Conservation (phyloP, 2,888 invertebrate species). For the Protula sp. region DNA sequence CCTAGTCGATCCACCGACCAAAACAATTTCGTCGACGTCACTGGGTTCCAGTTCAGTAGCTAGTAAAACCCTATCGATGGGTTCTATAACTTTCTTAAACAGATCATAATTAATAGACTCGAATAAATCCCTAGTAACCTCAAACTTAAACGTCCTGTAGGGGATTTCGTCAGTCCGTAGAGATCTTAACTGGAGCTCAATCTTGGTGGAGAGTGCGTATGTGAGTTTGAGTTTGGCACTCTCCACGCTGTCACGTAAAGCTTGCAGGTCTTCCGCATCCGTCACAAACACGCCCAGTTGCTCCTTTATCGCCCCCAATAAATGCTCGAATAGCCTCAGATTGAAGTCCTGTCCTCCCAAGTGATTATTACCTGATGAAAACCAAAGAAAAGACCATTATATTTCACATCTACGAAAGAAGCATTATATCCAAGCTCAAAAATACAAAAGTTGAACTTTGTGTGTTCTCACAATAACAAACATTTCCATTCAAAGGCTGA, state of each 20-base stretch:
- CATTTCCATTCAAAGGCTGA: too few relatives aligned
- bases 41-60: slow-evolving; percentile 41
- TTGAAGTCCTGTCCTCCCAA: slow-evolving; percentile 59
- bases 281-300: slow-evolving; percentile 35
- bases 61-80: slow-evolving; percentile 53
- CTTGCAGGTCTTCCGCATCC: slow-evolving; percentile 54
- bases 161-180: slow-evolving; percentile 25
- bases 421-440: too few relatives aligned
- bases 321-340: slow-evolving; percentile 49
- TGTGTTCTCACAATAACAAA: too few relatives aligned
- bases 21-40: slow-evolving; percentile 56
- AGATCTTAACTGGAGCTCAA: slow-evolving; percentile 44
- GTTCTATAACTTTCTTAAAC: slow-evolving; percentile 53
- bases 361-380: slow-evolving; percentile 56
- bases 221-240: slow-evolving; percentile 53
- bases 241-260: slow-evolving; percentile 53
- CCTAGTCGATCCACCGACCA: slow-evolving; percentile 58
- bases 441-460: too few relatives aligned
- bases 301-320: slow-evolving; percentile 39
- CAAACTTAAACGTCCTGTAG: slow-evolving; percentile 28
- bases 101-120: slow-evolving; percentile 55
- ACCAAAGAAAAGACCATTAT: background rate
- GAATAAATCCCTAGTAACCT: slow-evolving; percentile 51
- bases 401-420: too few relatives aligned
- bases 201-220: slow-evolving; percentile 25